These are phyloP conservation scores for Picus viridis DNA, from an alignment of 2,797 vertebrate genomes.

Conservation along the genomic window DNA sequence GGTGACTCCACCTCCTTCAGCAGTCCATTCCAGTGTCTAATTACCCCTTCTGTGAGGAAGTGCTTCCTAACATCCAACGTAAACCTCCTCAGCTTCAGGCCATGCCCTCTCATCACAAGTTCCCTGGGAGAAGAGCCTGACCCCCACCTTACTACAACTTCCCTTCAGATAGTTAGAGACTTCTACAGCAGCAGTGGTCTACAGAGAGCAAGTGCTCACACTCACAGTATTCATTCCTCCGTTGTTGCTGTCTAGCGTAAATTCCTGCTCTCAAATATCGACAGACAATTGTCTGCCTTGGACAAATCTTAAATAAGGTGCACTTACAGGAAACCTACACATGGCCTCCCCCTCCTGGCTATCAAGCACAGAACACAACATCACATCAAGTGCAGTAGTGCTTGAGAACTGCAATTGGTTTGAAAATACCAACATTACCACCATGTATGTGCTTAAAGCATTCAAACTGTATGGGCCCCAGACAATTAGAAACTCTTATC, in stretches of 20 bases:
- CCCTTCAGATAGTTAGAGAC: background rate
- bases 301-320: background rate
- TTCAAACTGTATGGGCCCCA: background rate
- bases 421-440: background rate
- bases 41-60: no score
- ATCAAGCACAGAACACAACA: background rate
- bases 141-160: no score
- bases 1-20: no score
- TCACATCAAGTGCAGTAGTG: background rate
- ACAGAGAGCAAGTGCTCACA: background rate
- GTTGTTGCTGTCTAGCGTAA: background rate
- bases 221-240: background rate
- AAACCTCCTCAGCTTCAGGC: no score
- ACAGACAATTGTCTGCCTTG: background rate
- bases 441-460: background rate
- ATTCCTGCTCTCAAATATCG: background rate
- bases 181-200: background rate
- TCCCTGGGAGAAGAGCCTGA: no score
- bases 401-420: background rate
- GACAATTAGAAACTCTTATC: background rate
- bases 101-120: no score
- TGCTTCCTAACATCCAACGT: no score
- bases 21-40: no score
- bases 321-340: background rate
- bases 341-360: background rate